Percentiles rank a stretch among this genome's conserved stretches.
These are phyloP conservation scores for Lymantria monacha DNA, from an alignment of 2,888 invertebrate genomes.

Conservation along the genomic window DNA sequence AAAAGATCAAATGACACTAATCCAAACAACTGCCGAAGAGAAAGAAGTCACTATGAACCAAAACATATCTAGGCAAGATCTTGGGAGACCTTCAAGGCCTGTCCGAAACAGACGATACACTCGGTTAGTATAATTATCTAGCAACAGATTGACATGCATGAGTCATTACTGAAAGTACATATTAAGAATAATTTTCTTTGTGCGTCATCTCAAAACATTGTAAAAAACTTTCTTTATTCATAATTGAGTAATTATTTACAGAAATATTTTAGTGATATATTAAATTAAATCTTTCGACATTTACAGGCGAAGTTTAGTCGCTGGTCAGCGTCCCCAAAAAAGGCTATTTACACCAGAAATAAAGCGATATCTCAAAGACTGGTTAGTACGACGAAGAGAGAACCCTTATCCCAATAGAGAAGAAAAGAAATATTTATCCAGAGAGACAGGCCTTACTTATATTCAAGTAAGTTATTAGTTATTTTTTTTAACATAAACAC, in stretches of 20 bases:
- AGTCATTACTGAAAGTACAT: conserved; percentile 65
- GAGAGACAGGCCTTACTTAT: conserved; percentile 89
- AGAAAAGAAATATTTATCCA: conserved; percentile 87
- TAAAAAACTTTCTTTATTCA: too few relatives aligned
- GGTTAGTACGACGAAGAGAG: conserved; percentile 88
- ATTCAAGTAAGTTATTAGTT: conserved; percentile 83
- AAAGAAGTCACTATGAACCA: conserved; percentile 59
- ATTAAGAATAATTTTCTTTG: conserved; percentile 66
- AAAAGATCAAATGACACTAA: conserved; percentile 65
- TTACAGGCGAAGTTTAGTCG: conserved; percentile 81
- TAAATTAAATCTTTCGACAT: conserved; percentile 1
- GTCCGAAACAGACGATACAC: conserved; percentile 87
- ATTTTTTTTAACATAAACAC: conserved; percentile 9
- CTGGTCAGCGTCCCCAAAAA: conserved; percentile 85
- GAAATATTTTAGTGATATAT: background rate
- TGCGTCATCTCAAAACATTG: conserved; percentile 53
- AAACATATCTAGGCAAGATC: conserved; percentile 62
- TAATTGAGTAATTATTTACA: conserved; percentile 1
- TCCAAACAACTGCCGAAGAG: conserved; percentile 50
- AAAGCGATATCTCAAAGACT: conserved; percentile 88
- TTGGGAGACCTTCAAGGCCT: conserved; percentile 82
- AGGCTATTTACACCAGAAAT: conserved; percentile 91
- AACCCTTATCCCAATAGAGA: conserved; percentile 91
- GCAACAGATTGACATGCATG: conserved; percentile 45
- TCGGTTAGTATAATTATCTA: conserved; percentile 79